phyloP scores from a whole-genome alignment of 2,797 vertebrate genomes.

The Streptopelia turtur region DNA sequence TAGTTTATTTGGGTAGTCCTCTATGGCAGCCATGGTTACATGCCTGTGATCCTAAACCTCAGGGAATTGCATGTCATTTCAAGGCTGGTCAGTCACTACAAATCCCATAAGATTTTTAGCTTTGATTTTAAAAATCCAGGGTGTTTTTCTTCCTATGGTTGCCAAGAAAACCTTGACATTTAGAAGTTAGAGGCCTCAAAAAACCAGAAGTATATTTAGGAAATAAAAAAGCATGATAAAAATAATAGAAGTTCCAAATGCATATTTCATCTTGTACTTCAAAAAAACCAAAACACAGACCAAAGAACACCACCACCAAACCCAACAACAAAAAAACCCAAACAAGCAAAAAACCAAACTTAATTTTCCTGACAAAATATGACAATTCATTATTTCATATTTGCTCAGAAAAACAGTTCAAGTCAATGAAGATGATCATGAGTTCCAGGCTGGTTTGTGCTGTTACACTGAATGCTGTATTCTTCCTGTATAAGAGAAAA shows the following conservation, averaged over 20 bases:
- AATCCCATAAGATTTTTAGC: background rate
- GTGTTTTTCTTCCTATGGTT: background rate
- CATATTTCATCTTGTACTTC: background rate
- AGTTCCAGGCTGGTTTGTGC: background rate
- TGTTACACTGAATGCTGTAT: background rate
- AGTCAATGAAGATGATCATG: background rate
- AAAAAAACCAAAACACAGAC: background rate
- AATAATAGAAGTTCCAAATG: background rate
- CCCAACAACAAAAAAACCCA: too few species aligned
- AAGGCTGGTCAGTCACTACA: background rate
- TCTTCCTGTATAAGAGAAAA: background rate
- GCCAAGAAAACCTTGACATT: background rate
- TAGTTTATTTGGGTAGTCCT: background rate
- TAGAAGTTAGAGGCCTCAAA: background rate
- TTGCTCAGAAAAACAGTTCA: background rate
- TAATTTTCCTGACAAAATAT: background rate
- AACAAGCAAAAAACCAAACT: background rate
- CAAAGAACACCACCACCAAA: too few species aligned
- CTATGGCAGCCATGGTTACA: background rate
- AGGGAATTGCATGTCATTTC: slow-evolving; percentile 23
- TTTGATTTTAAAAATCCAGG: background rate
- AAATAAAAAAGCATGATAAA: background rate
- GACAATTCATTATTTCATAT: background rate
- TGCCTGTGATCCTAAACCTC: slow-evolving; percentile 3
- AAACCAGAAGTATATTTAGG: background rate